A percentile compares a stretch with the other conserved stretches of the same genome.
Conservation (phyloP, 2,113 vertebrate genomes). For the Osmerus eperlanus region DNA sequence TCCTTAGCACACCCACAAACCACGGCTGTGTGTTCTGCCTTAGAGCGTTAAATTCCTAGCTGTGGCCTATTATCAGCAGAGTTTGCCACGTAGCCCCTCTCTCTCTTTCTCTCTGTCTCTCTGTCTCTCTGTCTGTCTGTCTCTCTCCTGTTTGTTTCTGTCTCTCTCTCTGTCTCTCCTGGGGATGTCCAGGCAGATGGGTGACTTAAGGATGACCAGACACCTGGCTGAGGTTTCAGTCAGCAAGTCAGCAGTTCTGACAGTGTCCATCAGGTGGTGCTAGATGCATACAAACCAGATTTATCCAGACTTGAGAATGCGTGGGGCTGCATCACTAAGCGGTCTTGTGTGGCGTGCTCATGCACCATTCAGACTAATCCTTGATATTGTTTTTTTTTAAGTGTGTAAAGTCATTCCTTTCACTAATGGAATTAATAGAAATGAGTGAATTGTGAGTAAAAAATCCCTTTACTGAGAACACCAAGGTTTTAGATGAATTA, state of each 20-base stretch:
- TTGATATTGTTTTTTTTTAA: too few species aligned
- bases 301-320: not conserved
- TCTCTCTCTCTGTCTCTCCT: not conserved
- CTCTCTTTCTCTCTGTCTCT: not conserved
- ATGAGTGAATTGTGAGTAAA: too few species aligned
- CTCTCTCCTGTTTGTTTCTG: not conserved
- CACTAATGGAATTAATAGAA: too few species aligned
- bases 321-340: not conserved
- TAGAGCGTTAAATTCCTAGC: too few species aligned
- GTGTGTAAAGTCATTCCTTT: too few species aligned
- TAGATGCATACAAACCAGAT: not conserved
- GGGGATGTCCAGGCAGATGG: not conserved
- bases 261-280: slow-evolving; percentile 10
- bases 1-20: too few species aligned
- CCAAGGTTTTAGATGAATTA: too few species aligned
- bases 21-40: too few species aligned
- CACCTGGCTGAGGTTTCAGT: not conserved
- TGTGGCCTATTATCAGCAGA: too few species aligned
- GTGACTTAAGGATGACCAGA: not conserved
- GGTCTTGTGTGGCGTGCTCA: too few species aligned
- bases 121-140: not conserved
- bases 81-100: not conserved
- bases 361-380: too few species aligned
- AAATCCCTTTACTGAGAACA: too few species aligned
- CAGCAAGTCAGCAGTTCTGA: not conserved